Conservation (phyloP, 2,113 vertebrate genomes). For the Tauraco erythrolophus region DNA sequence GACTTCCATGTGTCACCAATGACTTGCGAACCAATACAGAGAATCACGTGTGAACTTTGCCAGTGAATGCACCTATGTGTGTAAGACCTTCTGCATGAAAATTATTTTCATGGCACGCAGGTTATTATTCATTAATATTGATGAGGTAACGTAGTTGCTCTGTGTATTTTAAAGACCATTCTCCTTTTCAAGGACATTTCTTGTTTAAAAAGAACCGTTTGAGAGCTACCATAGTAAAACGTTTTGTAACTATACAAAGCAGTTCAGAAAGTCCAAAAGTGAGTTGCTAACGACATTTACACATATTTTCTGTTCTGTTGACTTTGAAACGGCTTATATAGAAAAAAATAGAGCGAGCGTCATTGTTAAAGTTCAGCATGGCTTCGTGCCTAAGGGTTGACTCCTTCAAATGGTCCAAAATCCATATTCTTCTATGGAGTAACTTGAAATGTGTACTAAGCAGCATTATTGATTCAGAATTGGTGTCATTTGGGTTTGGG, state of each 20-base stretch:
- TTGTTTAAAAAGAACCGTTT: background rate
- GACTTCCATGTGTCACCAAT: background rate
- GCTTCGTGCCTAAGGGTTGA: background rate
- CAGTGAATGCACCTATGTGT: background rate
- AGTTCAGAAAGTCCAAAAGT: background rate
- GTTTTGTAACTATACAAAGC: background rate
- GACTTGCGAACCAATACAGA: background rate
- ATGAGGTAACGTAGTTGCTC: background rate
- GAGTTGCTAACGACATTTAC: background rate
- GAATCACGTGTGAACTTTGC: background rate
- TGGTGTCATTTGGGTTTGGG: no score
- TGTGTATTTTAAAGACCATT: background rate
- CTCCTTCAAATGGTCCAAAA: background rate
- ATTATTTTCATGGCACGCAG: background rate
- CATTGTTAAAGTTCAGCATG: background rate
- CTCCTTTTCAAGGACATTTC: background rate
- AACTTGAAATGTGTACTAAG: background rate
- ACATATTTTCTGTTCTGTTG: background rate
- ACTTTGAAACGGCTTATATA: background rate
- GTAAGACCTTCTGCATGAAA: background rate
- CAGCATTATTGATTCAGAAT: background rate
- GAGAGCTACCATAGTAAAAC: background rate
- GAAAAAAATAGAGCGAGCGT: background rate
- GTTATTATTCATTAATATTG: background rate
- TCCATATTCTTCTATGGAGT: background rate